Percentiles rank a stretch among this genome's conserved stretches.
Conservation (phyloP, 2,797 vertebrate genomes). For the Thamnophis elegans region DNA sequence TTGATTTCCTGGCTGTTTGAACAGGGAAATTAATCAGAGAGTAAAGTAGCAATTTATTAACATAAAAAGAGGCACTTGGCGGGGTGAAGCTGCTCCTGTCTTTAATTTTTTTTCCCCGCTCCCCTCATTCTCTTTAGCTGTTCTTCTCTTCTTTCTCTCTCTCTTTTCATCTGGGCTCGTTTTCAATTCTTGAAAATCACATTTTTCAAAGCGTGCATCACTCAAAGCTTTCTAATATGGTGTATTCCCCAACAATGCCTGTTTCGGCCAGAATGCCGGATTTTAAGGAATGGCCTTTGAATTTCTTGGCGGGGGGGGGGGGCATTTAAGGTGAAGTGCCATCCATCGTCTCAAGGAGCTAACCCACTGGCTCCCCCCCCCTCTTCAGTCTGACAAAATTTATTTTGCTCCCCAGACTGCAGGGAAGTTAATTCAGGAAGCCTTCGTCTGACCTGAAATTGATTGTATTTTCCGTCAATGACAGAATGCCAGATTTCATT, state of each 20-base stretch:
- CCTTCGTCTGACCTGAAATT: not conserved
- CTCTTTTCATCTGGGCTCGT: slow-evolving; percentile 36
- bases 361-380: not conserved
- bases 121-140: slow-evolving; percentile 36
- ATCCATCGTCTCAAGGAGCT: not conserved
- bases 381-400: too few species aligned
- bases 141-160: not conserved
- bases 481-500: not conserved
- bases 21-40: slow-evolving; percentile 69
- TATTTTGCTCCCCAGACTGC: not conserved
- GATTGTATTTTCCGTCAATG: not conserved
- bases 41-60: slow-evolving; percentile 63
- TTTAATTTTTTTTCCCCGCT: slow-evolving; percentile 13
- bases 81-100: slow-evolving; percentile 48
- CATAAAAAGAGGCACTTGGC: slow-evolving; percentile 64
- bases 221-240: not conserved
- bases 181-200: slow-evolving; percentile 47
- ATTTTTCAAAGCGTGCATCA: slow-evolving; percentile 44
- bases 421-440: not conserved
- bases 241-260: not conserved
- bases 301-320: not conserved
- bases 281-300: not conserved
- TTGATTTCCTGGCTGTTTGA: slow-evolving; percentile 63
- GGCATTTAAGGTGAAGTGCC: not conserved
- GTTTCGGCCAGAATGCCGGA: not conserved